A percentile compares a stretch with the other conserved stretches of the same genome.
phyloP scores from a whole-genome alignment of 2,113 vertebrate genomes.

The Chunga burmeisteri region DNA sequence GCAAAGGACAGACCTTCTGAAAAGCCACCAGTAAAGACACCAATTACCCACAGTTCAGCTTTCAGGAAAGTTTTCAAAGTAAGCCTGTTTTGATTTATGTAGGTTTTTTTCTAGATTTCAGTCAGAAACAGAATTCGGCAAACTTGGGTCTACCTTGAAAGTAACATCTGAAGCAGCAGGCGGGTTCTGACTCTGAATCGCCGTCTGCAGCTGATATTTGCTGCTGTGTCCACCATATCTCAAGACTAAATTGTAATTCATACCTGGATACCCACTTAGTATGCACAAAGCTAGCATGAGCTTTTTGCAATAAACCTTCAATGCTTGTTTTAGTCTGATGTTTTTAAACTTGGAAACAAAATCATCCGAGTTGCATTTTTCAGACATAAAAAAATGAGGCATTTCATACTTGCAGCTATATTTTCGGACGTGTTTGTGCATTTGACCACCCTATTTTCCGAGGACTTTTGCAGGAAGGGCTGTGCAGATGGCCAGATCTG shows the following conservation, averaged over 20 bases:
- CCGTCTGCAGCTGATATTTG: background rate
- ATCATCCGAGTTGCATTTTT: background rate
- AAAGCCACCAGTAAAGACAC: background rate
- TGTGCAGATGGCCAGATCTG: background rate
- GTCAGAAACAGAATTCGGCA: background rate
- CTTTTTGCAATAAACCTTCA: background rate
- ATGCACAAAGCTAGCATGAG: too few relatives aligned
- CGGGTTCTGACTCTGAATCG: background rate
- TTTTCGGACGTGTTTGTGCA: background rate
- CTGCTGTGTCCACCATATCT: background rate
- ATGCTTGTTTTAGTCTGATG: fast-evolving
- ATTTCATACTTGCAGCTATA: fast-evolving
- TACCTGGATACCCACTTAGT: background rate
- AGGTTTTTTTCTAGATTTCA: background rate
- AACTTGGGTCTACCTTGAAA: background rate
- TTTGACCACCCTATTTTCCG: background rate
- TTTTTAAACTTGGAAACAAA: background rate
- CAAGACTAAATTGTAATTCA: background rate
- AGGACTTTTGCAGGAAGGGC: background rate
- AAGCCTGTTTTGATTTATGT: background rate
- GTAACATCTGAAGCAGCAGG: background rate
- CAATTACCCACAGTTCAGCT: background rate
- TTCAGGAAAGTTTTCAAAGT: background rate
- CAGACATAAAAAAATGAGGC: background rate
- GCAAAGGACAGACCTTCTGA: background rate